phyloP scores from a whole-genome alignment of 2,797 vertebrate genomes.

The Galagoides demidoff region DNA sequence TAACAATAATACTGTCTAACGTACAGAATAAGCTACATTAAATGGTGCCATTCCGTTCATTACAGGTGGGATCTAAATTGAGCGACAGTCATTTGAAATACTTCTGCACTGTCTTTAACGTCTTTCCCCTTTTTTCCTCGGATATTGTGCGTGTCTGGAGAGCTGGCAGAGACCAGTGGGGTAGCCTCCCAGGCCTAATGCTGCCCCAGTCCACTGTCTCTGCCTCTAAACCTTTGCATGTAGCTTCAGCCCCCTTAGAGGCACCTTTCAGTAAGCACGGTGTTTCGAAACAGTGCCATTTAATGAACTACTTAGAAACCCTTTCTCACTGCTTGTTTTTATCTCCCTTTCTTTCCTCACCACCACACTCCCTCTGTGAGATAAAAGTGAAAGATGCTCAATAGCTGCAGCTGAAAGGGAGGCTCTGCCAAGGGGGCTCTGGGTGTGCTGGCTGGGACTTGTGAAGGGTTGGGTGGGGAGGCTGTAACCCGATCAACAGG shows the following conservation, averaged over 20 bases:
- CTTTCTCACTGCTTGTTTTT: conserved; percentile 58
- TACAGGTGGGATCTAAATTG: conserved; percentile 62
- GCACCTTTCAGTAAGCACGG: conserved; percentile 24
- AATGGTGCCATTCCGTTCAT: conserved; percentile 66
- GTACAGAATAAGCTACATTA: conserved; percentile 61
- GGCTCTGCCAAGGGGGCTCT: conserved; percentile 62
- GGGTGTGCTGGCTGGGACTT: conserved; percentile 64
- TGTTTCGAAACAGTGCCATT: conserved; percentile 72
- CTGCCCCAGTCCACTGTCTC: neutral
- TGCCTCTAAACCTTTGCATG: neutral
- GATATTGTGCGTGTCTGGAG: neutral
- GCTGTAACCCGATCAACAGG: conserved; percentile 82
- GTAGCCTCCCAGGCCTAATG: neutral
- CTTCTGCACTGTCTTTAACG: neutral
- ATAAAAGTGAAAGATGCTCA: conserved; percentile 72
- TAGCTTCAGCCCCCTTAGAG: neutral
- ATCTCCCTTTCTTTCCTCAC: conserved; percentile 64
- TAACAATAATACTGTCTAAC: conserved; percentile 73
- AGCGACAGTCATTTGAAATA: conserved; percentile 55
- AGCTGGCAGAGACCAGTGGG: neutral
- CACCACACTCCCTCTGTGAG: neutral
- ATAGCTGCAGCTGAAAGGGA: conserved; percentile 59
- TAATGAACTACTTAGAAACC: conserved; percentile 58
- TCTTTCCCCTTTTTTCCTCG: neutral
- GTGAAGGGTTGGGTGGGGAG: conserved; percentile 78